These are phyloP conservation scores for Nymphalis c-album DNA, from an alignment of 2,888 invertebrate species.

Conservation along the genomic window DNA sequence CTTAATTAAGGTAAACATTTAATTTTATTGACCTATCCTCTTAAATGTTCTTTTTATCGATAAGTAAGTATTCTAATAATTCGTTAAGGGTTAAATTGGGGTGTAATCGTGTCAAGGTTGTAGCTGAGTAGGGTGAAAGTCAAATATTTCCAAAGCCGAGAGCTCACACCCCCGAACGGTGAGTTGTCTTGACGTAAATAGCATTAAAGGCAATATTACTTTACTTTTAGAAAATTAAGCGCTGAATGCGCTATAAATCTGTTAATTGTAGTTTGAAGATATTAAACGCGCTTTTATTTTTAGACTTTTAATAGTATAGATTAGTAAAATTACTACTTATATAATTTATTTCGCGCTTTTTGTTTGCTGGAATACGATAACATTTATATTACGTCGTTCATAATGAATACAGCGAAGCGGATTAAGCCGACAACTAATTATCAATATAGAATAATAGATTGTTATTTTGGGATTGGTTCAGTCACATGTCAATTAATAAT, in stretches of 20 bases:
- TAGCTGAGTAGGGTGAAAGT: conserved; percentile 37
- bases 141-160: conserved; percentile 38
- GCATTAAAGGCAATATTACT: not conserved
- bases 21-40: not conserved
- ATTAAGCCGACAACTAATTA: too few relatives aligned
- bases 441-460: too few relatives aligned
- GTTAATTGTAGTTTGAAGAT: not conserved
- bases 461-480: too few relatives aligned
- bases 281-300: not conserved
- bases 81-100: conserved; percentile 51
- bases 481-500: too few relatives aligned
- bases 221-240: not conserved
- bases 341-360: too few relatives aligned
- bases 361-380: too few relatives aligned
- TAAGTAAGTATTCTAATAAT: conserved; percentile 10
- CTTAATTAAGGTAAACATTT: too few relatives aligned
- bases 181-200: conserved; percentile 14
- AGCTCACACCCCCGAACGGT: conserved; percentile 12
- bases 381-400: too few relatives aligned
- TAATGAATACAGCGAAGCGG: too few relatives aligned
- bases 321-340: too few relatives aligned
- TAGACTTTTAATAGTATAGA: too few relatives aligned
- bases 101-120: conserved; percentile 60
- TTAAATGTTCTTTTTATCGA: not conserved
- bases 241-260: not conserved